Conservation (phyloP, 2,888 invertebrate species). For the Zygogramma bicolorata region DNA sequence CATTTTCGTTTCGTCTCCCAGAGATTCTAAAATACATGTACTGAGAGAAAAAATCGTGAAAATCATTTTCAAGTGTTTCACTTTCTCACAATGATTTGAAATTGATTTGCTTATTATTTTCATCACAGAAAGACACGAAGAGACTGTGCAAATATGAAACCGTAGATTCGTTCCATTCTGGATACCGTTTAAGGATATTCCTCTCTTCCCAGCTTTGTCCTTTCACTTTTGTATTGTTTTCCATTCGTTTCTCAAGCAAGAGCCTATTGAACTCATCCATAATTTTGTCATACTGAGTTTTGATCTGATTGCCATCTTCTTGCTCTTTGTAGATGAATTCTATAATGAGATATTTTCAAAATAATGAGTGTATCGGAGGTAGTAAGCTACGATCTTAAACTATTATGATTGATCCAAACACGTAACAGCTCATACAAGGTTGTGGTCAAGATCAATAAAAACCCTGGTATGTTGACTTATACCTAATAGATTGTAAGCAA, state of each 20-base stretch:
- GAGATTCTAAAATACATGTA: conserved; percentile 64
- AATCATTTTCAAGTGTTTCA: background rate
- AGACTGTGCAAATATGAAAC: conserved; percentile 72
- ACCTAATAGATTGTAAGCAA: too few species aligned
- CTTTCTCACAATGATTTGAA: conserved; percentile 58
- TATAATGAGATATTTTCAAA: background rate
- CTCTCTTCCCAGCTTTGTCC: conserved; percentile 29
- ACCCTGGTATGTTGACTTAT: too few species aligned
- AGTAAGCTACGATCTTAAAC: too few species aligned
- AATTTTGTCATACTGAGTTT: conserved; percentile 33
- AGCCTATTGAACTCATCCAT: conserved; percentile 33
- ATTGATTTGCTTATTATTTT: conserved; percentile 71
- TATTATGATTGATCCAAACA: too few species aligned
- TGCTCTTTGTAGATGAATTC: conserved; percentile 1
- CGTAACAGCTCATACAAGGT: too few species aligned
- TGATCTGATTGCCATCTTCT: background rate
- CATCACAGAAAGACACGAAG: conserved; percentile 71
- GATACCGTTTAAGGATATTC: conserved; percentile 63
- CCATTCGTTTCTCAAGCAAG: conserved; percentile 30
- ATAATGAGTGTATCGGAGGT: background rate
- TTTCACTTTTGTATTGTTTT: conserved; percentile 19
- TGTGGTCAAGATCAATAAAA: too few species aligned
- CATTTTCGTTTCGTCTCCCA: conserved; percentile 69
- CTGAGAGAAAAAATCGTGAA: conserved; percentile 19
- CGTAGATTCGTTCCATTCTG: conserved; percentile 73